These are phyloP conservation scores for Cephalopachus bancanus DNA, from an alignment of 2,797 vertebrate species.

Conservation along the genomic window DNA sequence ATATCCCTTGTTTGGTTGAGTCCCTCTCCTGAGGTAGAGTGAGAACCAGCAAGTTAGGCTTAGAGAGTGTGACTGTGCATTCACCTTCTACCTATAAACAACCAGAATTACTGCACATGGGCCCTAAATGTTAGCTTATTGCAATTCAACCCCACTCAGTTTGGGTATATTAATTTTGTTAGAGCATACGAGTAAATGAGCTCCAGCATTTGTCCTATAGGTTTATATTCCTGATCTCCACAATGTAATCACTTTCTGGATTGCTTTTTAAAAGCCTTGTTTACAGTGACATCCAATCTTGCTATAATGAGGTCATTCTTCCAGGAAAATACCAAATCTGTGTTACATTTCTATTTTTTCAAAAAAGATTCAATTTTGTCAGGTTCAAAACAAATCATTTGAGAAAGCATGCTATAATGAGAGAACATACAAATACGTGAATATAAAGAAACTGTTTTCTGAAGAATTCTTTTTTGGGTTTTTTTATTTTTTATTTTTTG, in stretches of 20 bases:
- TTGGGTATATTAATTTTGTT: constrained; percentile 61
- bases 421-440: neutral
- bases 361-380: neutral
- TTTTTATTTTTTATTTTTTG: no score
- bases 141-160: constrained; percentile 65
- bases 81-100: neutral
- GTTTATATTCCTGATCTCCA: constrained; percentile 63
- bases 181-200: neutral
- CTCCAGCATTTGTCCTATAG: constrained; percentile 45
- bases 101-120: neutral
- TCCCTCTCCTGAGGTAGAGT: constrained; percentile 57
- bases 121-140: constrained; percentile 63
- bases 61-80: neutral
- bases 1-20: neutral
- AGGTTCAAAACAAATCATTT: constrained; percentile 10
- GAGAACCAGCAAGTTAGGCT: neutral
- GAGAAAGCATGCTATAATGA: constrained; percentile 10
- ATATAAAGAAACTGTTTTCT: neutral
- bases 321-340: neutral
- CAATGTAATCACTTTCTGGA: constrained; percentile 36
- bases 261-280: constrained; percentile 57
- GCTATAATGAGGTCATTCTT: neutral
- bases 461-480: neutral
- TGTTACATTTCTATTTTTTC: neutral
- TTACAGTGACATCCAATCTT: neutral